Evolutionary conservation across 2,888 invertebrate species (phyloP).

Genomic region (Andrena hattorfiana): DNA sequence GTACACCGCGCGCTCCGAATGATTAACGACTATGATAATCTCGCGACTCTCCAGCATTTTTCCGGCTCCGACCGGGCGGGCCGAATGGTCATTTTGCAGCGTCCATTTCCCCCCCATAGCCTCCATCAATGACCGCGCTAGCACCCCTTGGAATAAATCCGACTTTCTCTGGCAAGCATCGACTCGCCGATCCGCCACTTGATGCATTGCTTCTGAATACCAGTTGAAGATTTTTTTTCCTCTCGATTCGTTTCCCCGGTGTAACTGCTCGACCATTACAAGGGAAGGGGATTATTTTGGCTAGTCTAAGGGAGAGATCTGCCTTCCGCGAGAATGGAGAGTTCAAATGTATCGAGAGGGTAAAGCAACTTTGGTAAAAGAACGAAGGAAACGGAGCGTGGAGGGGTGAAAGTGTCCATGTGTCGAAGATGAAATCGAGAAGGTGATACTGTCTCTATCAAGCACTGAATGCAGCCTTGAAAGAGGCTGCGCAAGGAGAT

Average conservation of each 20-base stretch:
- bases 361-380: background rate
- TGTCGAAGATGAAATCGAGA: too few species aligned
- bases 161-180: slow-evolving; percentile 64
- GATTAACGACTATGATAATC: slow-evolving; percentile 70
- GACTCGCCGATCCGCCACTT: slow-evolving; percentile 44
- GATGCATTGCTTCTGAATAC: slow-evolving; percentile 63
- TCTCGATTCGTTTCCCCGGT: background rate
- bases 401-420: too few species aligned
- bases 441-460: too few species aligned
- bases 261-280: slow-evolving; percentile 27
- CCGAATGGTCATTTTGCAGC: slow-evolving; percentile 61
- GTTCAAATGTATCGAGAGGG: slow-evolving; percentile 11
- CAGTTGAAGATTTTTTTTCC: slow-evolving; percentile 3
- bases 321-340: slow-evolving; percentile 8
- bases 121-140: slow-evolving; percentile 51
- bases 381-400: too few species aligned
- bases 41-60: slow-evolving; percentile 46
- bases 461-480: too few species aligned
- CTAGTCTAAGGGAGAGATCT: slow-evolving; percentile 16
- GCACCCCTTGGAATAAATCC: slow-evolving; percentile 67
- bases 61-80: slow-evolving; percentile 58
- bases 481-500: background rate
- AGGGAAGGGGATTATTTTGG: slow-evolving; percentile 28
- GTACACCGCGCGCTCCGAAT: slow-evolving; percentile 29
- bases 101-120: slow-evolving; percentile 59